A percentile compares a stretch with the other conserved stretches of the same genome.
These are phyloP conservation scores for Heteromyza rotundicornis DNA, from an alignment of 2,888 invertebrate species.

Conservation along the genomic window DNA sequence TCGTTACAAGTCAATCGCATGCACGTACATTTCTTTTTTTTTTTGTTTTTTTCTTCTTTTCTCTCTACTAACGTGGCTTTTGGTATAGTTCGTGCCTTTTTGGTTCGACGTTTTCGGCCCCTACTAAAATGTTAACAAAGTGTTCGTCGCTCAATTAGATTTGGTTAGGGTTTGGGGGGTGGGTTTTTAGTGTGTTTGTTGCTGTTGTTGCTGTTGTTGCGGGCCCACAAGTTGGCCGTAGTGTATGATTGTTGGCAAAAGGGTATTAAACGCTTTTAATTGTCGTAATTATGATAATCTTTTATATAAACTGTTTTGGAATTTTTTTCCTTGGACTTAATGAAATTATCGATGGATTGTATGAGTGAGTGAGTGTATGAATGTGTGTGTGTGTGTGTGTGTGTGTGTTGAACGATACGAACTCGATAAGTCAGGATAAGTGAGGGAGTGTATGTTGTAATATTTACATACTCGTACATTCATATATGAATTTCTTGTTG, in stretches of 20 bases:
- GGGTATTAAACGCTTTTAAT: background rate
- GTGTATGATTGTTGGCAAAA: too few species aligned
- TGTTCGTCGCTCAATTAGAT: background rate
- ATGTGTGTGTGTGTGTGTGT: background rate
- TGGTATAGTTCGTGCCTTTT: background rate
- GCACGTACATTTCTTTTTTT: background rate
- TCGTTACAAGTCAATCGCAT: conserved; percentile 8
- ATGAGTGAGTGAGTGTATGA: background rate
- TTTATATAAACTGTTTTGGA: background rate
- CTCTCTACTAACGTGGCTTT: background rate
- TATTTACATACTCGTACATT: too few species aligned
- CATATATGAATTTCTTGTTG: too few species aligned
- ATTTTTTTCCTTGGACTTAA: background rate
- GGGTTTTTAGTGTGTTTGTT: background rate
- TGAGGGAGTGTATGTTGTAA: too few species aligned
- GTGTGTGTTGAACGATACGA: background rate
- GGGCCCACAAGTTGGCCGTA: background rate
- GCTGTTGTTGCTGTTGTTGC: background rate
- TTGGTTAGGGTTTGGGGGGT: background rate
- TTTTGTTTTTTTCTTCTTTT: background rate
- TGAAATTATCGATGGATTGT: background rate
- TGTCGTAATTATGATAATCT: background rate
- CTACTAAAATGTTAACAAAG: conserved; percentile 2
- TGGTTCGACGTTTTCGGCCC: background rate
- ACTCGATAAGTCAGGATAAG: too few species aligned